Evolutionary conservation across 2,888 invertebrate genomes (phyloP), one percentile per base, ranked within the genome.

Genomic region (Xylota segnis): DNA sequence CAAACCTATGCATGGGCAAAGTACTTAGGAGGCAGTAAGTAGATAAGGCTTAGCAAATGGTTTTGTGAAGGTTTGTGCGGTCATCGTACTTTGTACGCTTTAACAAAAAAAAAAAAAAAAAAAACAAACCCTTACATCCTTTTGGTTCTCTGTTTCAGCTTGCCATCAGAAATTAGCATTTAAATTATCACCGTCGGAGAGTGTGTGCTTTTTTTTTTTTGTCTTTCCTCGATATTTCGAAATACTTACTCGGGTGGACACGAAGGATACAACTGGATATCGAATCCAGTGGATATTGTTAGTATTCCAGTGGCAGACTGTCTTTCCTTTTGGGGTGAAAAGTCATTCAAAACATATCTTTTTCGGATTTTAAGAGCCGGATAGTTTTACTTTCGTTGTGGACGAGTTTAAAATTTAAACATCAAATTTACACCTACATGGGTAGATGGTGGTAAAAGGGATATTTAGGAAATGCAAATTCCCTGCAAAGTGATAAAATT

Each of bases 301-400:
- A 32, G 43, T 54, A 74, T 74, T 63, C 74, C 14, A 14, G 5
- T 32, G 47, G 63, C 59, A 9, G 18, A n/a, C 37, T 37, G 50
- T 50, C 10, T 9, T 50, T 23, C 12, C 4, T 4, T 32, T 18
- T 56, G 4, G 59, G 32, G 43, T 71, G 59, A 37, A 74, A 45
- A 58, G 18, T 50, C n/a, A 74, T 74, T 74, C 63, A 14, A 54
- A 74, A 63, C 45, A 63, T 63, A 74, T 74, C 52, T 63, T 29
- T 54, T 52, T 54, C 32, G 52, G 74, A 74, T 74, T 74, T 63
- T 68, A 32, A 23, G 27, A 23, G 32, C 16, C 1, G 23, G n/a
- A 61, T 14, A 50, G 9, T 50, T 18, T 50, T 50, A 23, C 10
- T 50, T 50, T 10, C 10, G 27, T 23, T 14, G 5, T 23, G 27